Evolutionary conservation across 2,888 invertebrate genomes (phyloP).

Genomic region (Papilio demoleus): DNA sequence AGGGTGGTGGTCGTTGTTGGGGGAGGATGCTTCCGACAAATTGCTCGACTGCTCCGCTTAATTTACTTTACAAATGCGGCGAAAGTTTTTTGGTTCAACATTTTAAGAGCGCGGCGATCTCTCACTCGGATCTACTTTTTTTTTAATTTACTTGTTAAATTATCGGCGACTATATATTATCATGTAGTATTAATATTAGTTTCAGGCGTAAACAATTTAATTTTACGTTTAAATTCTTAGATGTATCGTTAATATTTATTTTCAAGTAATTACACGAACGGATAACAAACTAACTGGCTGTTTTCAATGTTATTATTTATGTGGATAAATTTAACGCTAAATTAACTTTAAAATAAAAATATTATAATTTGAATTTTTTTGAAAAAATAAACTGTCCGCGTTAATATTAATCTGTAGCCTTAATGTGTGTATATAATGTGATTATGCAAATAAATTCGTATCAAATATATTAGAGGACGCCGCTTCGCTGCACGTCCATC

Average conservation of each 20-base stretch:
- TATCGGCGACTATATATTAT: not conserved
- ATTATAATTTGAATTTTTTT: too few species aligned
- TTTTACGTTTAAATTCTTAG: not conserved
- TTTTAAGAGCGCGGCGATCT: slow-evolving; percentile 35
- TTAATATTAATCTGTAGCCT: not conserved
- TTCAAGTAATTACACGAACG: not conserved
- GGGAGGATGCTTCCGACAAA: slow-evolving; percentile 66
- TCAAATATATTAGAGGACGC: slow-evolving; percentile 48
- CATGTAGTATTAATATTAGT: slow-evolving; percentile 2
- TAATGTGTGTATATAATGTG: slow-evolving; percentile 5
- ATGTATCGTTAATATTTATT: not conserved
- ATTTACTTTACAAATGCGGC: slow-evolving; percentile 74
- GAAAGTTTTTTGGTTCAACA: slow-evolving; percentile 55
- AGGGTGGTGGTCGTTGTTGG: slow-evolving; percentile 61
- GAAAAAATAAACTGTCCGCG: too few species aligned
- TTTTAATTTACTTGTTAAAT: slow-evolving; percentile 25
- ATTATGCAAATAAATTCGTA: slow-evolving; percentile 45
- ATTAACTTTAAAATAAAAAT: too few species aligned
- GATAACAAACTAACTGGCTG: not conserved
- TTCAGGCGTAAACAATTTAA: too few species aligned
- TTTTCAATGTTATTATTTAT: too few species aligned
- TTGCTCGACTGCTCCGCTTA: slow-evolving; percentile 67
- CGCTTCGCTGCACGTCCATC: slow-evolving; percentile 64
- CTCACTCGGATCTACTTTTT: slow-evolving; percentile 20
- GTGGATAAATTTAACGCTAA: too few species aligned